Conservation (phyloP, 2,888 invertebrate species). For the Troides aeacus region DNA sequence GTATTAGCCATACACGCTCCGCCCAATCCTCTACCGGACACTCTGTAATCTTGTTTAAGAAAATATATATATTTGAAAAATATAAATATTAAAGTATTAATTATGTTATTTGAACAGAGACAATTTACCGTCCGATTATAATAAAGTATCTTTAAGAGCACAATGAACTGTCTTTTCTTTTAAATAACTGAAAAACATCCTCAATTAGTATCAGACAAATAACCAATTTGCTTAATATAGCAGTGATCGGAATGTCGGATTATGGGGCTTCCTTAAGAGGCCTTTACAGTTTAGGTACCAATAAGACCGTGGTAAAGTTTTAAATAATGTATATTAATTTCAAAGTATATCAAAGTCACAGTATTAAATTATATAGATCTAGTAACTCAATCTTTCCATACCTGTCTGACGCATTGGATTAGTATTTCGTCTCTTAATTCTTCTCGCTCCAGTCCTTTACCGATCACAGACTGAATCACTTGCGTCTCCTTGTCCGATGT, state of each 20-base stretch:
- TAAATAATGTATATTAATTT: neutral
- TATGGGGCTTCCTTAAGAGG: too few relatives aligned
- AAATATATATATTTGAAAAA: neutral
- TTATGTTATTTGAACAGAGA: too few relatives aligned
- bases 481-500: constrained; percentile 90
- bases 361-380: too few relatives aligned
- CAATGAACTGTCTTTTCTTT: too few relatives aligned
- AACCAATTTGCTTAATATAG: too few relatives aligned
- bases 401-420: constrained; percentile 92
- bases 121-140: too few relatives aligned
- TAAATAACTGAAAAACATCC: neutral
- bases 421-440: constrained; percentile 95
- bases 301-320: too few relatives aligned
- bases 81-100: too few relatives aligned
- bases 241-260: too few relatives aligned
- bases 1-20: constrained; percentile 92
- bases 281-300: too few relatives aligned
- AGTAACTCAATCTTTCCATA: constrained; percentile 34
- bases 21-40: constrained; percentile 92
- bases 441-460: constrained; percentile 93
- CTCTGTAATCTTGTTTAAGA: constrained; percentile 82
- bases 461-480: constrained; percentile 91
- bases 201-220: neutral
- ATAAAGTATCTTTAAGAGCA: too few relatives aligned
- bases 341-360: neutral